Conservation (phyloP, 92 coral and sea anemone species). For the Galaxea fascicularis region DNA sequence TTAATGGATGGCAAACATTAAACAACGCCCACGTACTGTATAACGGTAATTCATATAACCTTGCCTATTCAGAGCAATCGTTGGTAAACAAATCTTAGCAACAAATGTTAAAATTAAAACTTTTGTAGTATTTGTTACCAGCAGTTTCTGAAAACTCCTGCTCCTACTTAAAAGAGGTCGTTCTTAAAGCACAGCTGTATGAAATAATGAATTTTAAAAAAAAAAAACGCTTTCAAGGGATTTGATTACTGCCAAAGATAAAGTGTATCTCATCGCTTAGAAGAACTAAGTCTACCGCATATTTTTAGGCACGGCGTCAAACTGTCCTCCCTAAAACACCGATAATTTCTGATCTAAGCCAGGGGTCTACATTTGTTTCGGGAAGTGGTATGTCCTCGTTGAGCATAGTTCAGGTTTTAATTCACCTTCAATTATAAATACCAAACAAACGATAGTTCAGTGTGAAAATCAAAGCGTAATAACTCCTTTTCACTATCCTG, state of each 20-base stretch:
- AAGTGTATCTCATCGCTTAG: conserved; percentile 16
- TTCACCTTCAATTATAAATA: not conserved
- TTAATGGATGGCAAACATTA: conserved; percentile 16
- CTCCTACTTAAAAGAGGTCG: not conserved
- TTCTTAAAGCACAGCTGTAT: not conserved
- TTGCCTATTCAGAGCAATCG: not conserved
- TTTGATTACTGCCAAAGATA: not conserved
- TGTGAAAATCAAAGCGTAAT: not conserved
- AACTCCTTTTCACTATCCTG: not conserved
- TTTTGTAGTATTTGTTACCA: not conserved
- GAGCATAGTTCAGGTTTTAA: not conserved
- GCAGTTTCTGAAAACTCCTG: not conserved
- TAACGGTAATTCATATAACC: not conserved
- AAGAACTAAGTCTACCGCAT: not conserved
- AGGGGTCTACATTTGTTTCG: not conserved
- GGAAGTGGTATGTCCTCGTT: not conserved
- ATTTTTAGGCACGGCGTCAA: conserved; percentile 46
- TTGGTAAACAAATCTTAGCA: not conserved
- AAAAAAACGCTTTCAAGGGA: not conserved
- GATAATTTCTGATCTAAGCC: conserved; percentile 22
- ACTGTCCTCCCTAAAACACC: conserved; percentile 29
- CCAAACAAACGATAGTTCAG: not conserved
- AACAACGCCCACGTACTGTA: conserved; percentile 10
- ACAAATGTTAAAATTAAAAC: not conserved
- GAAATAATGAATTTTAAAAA: not conserved